A percentile compares a stretch with the other conserved stretches of the same genome.
These are phyloP conservation scores for Idaea dimidiata DNA, from an alignment of 2,888 invertebrate genomes.

Conservation along the genomic window DNA sequence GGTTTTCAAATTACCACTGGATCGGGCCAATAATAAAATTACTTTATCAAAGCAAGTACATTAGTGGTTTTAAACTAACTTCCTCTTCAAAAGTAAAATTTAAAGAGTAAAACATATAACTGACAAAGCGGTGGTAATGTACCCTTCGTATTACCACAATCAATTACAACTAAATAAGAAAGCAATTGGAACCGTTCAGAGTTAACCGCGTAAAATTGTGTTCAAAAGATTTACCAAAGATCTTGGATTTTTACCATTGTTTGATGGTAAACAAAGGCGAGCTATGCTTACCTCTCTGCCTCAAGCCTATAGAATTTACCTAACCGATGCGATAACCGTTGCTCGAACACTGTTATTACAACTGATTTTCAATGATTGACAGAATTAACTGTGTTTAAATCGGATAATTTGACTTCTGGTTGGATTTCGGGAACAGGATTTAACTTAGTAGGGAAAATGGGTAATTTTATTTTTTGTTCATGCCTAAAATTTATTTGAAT, in stretches of 20 bases:
- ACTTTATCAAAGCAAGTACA: neutral
- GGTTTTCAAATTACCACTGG: too few species aligned
- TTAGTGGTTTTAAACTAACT: slow-evolving; percentile 8
- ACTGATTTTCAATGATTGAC: neutral
- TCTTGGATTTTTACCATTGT: too few species aligned
- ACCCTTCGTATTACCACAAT: neutral
- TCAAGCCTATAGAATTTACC: neutral
- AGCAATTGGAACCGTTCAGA: neutral
- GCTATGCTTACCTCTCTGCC: neutral
- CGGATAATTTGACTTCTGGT: neutral
- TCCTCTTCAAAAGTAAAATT: neutral
- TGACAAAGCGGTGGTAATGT: neutral
- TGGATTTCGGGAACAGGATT: neutral
- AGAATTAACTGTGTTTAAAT: neutral
- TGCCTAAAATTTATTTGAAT: too few species aligned
- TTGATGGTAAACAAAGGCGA: neutral
- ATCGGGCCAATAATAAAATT: neutral
- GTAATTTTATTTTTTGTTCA: too few species aligned
- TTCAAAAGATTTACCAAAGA: neutral
- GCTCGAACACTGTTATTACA: neutral
- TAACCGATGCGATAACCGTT: neutral
- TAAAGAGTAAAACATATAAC: neutral
- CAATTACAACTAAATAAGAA: neutral
- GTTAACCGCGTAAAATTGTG: neutral
- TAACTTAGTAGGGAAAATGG: too few species aligned